Conservation (phyloP, 1,140 invertebrate species). For the Samia ricini region DNA sequence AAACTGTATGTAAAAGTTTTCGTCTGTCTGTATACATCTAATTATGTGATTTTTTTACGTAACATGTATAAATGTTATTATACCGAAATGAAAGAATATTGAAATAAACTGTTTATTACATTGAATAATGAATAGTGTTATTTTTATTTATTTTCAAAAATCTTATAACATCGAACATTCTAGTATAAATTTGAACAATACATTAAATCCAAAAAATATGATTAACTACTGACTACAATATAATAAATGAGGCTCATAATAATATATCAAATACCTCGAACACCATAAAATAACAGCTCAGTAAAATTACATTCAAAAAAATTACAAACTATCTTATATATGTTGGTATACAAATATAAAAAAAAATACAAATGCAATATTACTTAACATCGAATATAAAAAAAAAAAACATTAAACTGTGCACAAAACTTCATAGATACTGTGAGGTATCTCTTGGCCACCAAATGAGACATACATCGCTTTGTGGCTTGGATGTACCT, state of each 20-base stretch:
- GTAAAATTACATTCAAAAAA: neutral
- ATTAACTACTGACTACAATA: too few species aligned
- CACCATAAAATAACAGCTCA: neutral
- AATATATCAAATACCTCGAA: neutral
- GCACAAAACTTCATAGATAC: conserved; percentile 79
- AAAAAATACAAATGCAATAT: neutral
- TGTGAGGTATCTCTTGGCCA: conserved; percentile 81
- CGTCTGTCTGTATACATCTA: too few species aligned
- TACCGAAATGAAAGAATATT: neutral
- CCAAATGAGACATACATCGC: conserved; percentile 85
- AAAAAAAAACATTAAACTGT: conserved; percentile 31
- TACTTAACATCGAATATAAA: neutral
- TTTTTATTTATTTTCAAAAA: neutral
- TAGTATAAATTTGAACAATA: too few species aligned
- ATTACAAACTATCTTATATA: neutral
- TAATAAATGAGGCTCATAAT: neutral
- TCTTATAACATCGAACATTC: neutral
- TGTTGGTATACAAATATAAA: neutral
- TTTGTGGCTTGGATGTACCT: conserved; percentile 85
- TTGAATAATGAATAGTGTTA: neutral
- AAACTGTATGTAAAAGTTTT: too few species aligned
- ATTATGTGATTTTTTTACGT: too few species aligned
- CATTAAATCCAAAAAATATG: too few species aligned
- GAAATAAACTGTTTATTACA: neutral
- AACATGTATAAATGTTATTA: too few species aligned